A percentile compares a stretch with the other conserved stretches of the same genome.
Evolutionary conservation across 2,113 vertebrate genomes (phyloP).

Genomic region (Theropithecus gelada): DNA sequence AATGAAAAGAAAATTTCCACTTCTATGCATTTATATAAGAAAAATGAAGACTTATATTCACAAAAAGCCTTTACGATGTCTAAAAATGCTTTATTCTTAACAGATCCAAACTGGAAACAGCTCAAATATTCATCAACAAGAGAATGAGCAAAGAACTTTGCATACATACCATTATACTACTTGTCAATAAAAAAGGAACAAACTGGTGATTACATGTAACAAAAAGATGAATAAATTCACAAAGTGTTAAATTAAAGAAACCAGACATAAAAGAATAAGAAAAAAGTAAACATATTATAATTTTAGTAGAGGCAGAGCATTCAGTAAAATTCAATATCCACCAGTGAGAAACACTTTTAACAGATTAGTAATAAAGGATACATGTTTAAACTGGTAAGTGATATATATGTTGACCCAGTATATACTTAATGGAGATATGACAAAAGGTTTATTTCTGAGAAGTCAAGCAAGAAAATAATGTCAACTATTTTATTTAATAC

Average conservation of each 20-base stretch:
- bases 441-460: background rate
- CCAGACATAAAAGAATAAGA: background rate
- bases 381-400: background rate
- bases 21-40: background rate
- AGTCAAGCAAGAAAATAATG: background rate
- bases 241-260: background rate
- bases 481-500: background rate
- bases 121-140: background rate
- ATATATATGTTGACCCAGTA: background rate
- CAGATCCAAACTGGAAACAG: background rate
- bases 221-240: background rate
- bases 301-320: background rate
- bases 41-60: background rate
- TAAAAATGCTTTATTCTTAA: background rate
- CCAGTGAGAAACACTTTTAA: background rate
- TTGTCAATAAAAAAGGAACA: background rate
- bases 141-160: background rate
- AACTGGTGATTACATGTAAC: background rate
- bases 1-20: background rate
- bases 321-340: background rate
- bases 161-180: background rate
- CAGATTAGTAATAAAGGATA: background rate
- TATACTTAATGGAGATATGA: background rate
- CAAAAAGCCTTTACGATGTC: background rate
- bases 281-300: background rate